Evolutionary conservation across 2,797 vertebrate species (phyloP).

Genomic region (Amniataba percoides): DNA sequence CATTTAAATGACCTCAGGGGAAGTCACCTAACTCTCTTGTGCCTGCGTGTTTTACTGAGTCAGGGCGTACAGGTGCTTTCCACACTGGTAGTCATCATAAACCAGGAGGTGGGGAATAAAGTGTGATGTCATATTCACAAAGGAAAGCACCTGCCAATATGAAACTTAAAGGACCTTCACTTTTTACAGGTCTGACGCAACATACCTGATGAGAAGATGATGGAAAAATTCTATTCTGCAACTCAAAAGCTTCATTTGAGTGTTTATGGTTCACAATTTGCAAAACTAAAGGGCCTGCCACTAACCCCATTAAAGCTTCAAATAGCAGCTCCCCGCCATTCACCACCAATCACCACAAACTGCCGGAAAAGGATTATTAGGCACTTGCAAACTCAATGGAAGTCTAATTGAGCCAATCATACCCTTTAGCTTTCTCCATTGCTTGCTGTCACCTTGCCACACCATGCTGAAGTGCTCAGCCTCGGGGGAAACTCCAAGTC

Average conservation of each 20-base stretch:
- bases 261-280: background rate
- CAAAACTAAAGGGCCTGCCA: background rate
- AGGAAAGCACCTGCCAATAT: background rate
- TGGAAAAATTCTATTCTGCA: too few species aligned
- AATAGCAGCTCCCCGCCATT: slow-evolving; percentile 24
- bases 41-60: slow-evolving; percentile 14
- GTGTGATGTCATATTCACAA: slow-evolving; percentile 2
- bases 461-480: slow-evolving; percentile 17
- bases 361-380: slow-evolving; percentile 7
- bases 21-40: slow-evolving; percentile 44
- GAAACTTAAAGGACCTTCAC: background rate
- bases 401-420: slow-evolving; percentile 38
- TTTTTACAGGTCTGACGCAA: background rate
- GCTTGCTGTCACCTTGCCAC: slow-evolving; percentile 33
- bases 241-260: background rate
- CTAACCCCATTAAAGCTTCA: slow-evolving; percentile 13
- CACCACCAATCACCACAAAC: slow-evolving; percentile 12
- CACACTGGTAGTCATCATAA: background rate
- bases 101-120: slow-evolving; percentile 27
- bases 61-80: slow-evolving; percentile 54
- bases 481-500: slow-evolving; percentile 27
- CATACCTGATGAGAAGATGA: background rate
- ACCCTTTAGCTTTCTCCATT: slow-evolving; percentile 24
- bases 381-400: slow-evolving; percentile 13
- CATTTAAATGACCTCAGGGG: background rate